Evolutionary conservation across 2,113 vertebrate genomes (phyloP).

Genomic region (Zosterops japonicus): DNA sequence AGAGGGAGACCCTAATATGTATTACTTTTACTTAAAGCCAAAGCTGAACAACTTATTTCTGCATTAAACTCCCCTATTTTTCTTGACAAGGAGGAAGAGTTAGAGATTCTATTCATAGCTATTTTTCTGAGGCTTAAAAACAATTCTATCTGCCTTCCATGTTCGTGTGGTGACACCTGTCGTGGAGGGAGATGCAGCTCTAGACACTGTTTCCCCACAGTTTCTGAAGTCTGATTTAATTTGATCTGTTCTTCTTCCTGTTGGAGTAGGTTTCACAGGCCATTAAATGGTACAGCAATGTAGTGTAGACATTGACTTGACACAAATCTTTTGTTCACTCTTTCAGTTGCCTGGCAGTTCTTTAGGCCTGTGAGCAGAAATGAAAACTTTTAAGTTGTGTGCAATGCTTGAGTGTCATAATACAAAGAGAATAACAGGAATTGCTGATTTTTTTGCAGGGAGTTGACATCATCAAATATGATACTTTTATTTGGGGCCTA

Average conservation of each 20-base stretch:
- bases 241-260: not conserved
- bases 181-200: not conserved
- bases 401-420: not conserved
- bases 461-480: not conserved
- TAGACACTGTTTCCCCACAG: not conserved
- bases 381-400: not conserved
- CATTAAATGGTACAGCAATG: not conserved
- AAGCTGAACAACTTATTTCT: not conserved
- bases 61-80: not conserved
- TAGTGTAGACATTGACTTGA: not conserved
- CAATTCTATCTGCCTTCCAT: not conserved
- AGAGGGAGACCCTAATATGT: not conserved
- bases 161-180: constrained; percentile 11
- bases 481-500: not conserved
- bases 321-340: not conserved
- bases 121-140: not conserved
- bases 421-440: not conserved
- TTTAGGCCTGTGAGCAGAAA: not conserved
- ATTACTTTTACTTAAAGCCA: not conserved
- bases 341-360: not conserved
- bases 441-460: not conserved
- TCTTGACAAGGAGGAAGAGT: not conserved
- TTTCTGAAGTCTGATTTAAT: constrained; percentile 1
- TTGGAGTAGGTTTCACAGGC: not conserved
- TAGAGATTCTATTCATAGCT: not conserved